Base-by-base conservation (phyloP, 2,888 invertebrate genomes). In the Agonopterix heracliana region DNA sequence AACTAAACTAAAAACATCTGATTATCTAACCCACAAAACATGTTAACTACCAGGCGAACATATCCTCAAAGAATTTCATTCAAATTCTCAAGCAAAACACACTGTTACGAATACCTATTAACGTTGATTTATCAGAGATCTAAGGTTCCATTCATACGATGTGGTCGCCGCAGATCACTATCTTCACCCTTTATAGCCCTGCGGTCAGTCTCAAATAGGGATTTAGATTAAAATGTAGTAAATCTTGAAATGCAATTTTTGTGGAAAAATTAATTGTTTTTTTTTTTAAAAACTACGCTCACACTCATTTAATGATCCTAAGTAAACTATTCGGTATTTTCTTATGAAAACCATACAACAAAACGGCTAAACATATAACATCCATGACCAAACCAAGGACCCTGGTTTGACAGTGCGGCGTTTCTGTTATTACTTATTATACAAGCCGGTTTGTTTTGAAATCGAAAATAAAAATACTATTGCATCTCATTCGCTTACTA, bases 81-180 rank as follows among this genome's bases (percentile, higher is more conserved):
- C 41, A 41, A 41, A 41, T 41, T 41, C 41, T 41, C 41, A 12
- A 10, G n/a, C 41, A 41, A 59, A 54, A 54, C 43, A 40, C 38
- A 38, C 9, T 46, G 47, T 47, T 47, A 47, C 35, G 44, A 17
- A 57, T 60, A 59, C 61, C 61, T 63, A 66, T 69, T 67, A 67
- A 60, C 54, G 61, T 53, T 61, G 63, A 68, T 64, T 66, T 71
- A 72, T 73, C 68, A 68, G 50, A 44, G 55, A 69, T 69, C 66
- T 64, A 53, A 61, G 60, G 63, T 63, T 61, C 63, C 66, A 66
- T 71, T 68, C 69, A 72, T 63, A 59, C 56, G 54, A 48, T 48
- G 59, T 59, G 56, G 49, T 51, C 44, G 61, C 64, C 65, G 60
- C 63, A 68, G 72, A 72, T 74, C 51, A 52, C 54, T 64, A 70